phyloP scores from a whole-genome alignment of 2,797 vertebrate species.

The Melopsittacus undulatus region DNA sequence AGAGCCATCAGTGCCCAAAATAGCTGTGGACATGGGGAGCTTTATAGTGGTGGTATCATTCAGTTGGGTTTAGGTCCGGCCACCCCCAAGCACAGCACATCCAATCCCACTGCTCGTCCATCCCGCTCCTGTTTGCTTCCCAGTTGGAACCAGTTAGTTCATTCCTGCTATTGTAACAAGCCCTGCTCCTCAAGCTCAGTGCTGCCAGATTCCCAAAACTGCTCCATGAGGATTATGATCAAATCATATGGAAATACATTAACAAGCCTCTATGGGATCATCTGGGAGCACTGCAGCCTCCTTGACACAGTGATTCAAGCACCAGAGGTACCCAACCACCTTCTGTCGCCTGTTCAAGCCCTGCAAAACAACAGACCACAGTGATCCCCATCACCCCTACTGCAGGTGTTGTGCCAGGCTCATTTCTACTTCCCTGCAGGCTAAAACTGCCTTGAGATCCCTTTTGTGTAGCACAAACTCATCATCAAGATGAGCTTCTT shows the following conservation, averaged over 20 bases:
- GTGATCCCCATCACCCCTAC: not conserved
- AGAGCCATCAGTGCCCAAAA: not conserved
- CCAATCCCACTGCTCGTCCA: not conserved
- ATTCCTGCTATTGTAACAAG: not conserved
- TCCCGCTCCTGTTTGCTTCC: not conserved
- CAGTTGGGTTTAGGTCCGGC: not conserved
- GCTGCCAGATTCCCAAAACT: not conserved
- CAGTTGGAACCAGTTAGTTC: not conserved
- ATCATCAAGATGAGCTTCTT: not conserved
- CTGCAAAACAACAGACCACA: not conserved
- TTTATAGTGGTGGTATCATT: not conserved
- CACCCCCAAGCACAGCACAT: not conserved
- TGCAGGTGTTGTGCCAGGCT: not conserved
- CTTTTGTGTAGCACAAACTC: not conserved
- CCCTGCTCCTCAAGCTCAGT: not conserved
- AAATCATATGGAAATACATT: not conserved
- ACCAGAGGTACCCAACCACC: not conserved
- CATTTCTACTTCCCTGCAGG: not conserved
- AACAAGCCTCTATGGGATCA: not conserved
- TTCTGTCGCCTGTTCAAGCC: not conserved
- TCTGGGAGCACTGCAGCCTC: not conserved
- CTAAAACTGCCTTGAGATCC: not conserved
- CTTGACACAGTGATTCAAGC: accelerated
- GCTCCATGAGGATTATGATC: not conserved
- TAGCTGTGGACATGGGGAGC: not conserved